Percentiles rank a stretch among this genome's conserved stretches.
Conservation (phyloP, 1,140 invertebrate species). For the Leptestheria dahalacensis region DNA sequence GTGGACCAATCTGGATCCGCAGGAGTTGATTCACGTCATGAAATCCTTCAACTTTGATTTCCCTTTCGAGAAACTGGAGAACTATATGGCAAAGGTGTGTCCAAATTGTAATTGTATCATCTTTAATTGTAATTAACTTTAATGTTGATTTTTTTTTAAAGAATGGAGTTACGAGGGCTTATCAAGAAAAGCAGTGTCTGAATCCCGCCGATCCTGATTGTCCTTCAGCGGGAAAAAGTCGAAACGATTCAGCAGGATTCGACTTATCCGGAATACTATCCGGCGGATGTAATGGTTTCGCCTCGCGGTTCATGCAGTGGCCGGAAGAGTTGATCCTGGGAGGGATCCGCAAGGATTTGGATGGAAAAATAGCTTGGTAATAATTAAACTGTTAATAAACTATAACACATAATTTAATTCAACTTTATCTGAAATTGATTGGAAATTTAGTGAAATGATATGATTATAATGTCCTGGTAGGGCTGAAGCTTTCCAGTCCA, state of each 20-base stretch:
- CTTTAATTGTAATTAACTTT: no score
- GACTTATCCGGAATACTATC: conserved; percentile 82
- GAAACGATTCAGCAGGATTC: conserved; percentile 47
- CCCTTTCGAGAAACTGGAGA: conserved; percentile 58
- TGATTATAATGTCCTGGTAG: conserved; percentile 26
- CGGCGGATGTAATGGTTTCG: conserved; percentile 91
- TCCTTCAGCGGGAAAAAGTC: conserved; percentile 81
- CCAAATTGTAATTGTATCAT: not conserved
- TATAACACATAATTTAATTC: not conserved
- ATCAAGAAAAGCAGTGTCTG: conserved; percentile 91
- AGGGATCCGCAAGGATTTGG: conserved; percentile 72
- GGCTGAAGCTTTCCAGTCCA: conserved; percentile 81
- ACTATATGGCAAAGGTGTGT: conserved; percentile 68
- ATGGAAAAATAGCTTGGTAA: conserved; percentile 62
- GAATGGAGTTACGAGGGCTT: conserved; percentile 87
- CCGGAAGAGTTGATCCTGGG: conserved; percentile 90
- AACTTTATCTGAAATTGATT: not conserved
- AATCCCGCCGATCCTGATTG: conserved; percentile 79
- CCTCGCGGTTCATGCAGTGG: conserved; percentile 96
- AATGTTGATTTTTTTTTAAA: conserved; percentile 25
- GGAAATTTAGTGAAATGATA: not conserved
- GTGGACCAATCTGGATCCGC: conserved; percentile 86
- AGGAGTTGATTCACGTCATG: conserved; percentile 54
- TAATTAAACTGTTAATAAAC: not conserved
- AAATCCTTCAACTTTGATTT: conserved; percentile 36